A percentile compares a stretch with the other conserved stretches of the same genome.
Evolutionary conservation across 1,140 invertebrate species (phyloP).

Genomic region (Tetraneura akinire): DNA sequence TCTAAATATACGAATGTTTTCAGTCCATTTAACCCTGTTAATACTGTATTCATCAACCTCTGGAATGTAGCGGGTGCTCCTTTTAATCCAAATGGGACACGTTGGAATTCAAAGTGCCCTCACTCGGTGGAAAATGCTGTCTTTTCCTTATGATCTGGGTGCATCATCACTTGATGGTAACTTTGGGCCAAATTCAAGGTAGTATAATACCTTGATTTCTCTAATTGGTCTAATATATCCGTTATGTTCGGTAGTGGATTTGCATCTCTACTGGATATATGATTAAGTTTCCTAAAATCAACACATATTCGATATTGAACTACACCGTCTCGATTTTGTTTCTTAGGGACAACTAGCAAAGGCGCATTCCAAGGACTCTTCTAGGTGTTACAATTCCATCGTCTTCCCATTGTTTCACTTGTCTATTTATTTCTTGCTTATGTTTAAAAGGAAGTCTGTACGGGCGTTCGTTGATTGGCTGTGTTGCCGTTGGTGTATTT

Average conservation of each 20-base stretch:
- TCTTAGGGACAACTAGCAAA: slow-evolving; percentile 54
- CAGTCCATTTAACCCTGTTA: slow-evolving; percentile 54
- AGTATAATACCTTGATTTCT: slow-evolving; percentile 60
- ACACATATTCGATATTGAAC: slow-evolving; percentile 53
- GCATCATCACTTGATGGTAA: slow-evolving; percentile 61
- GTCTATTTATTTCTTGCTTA: slow-evolving; percentile 57
- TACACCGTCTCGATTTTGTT: slow-evolving; percentile 53
- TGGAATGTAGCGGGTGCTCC: slow-evolving; percentile 60
- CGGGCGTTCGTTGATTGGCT: slow-evolving; percentile 55
- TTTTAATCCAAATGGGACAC: slow-evolving; percentile 61
- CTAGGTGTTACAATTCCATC: slow-evolving; percentile 49
- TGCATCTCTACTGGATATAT: slow-evolving; percentile 59
- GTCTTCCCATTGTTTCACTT: slow-evolving; percentile 55
- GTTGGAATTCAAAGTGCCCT: slow-evolving; percentile 59
- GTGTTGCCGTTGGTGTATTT: slow-evolving; percentile 53
- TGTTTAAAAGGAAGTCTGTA: slow-evolving; percentile 58
- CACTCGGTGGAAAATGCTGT: slow-evolving; percentile 60
- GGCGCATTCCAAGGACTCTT: slow-evolving; percentile 52
- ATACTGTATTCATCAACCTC: slow-evolving; percentile 58
- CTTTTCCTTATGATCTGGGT: slow-evolving; percentile 58
- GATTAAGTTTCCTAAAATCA: slow-evolving; percentile 60
- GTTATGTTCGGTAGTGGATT: slow-evolving; percentile 64
- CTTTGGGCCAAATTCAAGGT: slow-evolving; percentile 61
- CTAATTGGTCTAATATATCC: slow-evolving; percentile 60
- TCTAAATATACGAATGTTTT: slow-evolving; percentile 54